Base-by-base conservation (phyloP, 2,113 vertebrate species). In the Polypterus senegalus region DNA sequence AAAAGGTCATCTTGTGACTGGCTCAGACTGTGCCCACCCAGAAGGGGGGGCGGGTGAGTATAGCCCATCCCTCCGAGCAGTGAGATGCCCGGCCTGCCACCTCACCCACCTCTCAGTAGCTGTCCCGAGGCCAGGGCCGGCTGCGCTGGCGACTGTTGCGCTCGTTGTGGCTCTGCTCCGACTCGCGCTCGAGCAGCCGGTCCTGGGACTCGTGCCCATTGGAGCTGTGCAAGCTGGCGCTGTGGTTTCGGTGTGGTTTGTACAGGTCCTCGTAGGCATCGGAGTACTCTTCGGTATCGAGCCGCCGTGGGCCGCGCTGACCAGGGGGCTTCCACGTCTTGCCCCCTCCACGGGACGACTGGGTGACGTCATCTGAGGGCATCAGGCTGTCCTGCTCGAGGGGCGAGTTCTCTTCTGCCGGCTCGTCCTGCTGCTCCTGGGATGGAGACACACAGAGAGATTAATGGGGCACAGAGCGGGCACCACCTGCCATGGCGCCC, bases 301-400 rank as follows among this genome's bases (percentile, higher is more conserved):
- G 7, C 76, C 62, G 53, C 76, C 81, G 0, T 81, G 88, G 83
- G 83, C 86, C 3, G 77, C 72, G 45, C 81, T 81, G 67, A 79
- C 84, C 47, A 77, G 81, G 62, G 64, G 69, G 53, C 67, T 61
- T 60, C 60, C 63, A 70, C 79, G 79, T 11, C 74, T 79, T 62
- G 73, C 76, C 66, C 58, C 70, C 56, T 76, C 70, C 3, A 69
- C 82, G 52, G 85, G 92, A 86, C 52, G 86, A 87, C 73, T 97
- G 92, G n/a, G 92, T 92, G 27, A 88, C 89, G 66, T 97, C 94
- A 0, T 97, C 93, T 0, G 92, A 93, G 0, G 88, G 93, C 93
- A 97, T 95, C 65, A 94, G 75, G 80, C 92, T 94, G 87, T 95
- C 94, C 65, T 89, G 88, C 80, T 97, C 94, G 62, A 92, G 71